phyloP scores from a whole-genome alignment of 2,113 vertebrate species.

The Mola mola region DNA sequence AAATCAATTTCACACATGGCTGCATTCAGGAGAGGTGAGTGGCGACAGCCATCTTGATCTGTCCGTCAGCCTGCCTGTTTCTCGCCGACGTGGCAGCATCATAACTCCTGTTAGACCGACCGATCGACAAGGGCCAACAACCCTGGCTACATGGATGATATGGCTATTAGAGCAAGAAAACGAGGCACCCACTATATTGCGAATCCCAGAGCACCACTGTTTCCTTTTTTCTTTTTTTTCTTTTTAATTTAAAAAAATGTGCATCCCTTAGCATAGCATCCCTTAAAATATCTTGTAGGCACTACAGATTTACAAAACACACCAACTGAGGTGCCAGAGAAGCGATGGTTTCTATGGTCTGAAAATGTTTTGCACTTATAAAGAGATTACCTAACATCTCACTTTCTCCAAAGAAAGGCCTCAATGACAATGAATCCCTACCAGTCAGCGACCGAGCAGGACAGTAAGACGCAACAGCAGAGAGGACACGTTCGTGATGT shows the following conservation, averaged over 20 bases:
- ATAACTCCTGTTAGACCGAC: conserved; percentile 46
- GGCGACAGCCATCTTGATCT: conserved; percentile 60
- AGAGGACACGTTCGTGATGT: conserved; percentile 33
- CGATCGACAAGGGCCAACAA: conserved; percentile 14
- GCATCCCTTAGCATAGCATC: not conserved
- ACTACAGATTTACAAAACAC: too few species aligned
- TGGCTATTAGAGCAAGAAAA: conserved; percentile 47
- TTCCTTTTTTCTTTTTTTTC: conserved; percentile 25
- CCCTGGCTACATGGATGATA: conserved; percentile 46
- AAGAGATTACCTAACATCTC: conserved; percentile 5
- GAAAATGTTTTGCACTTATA: not conserved
- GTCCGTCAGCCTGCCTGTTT: conserved; percentile 71
- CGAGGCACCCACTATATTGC: conserved; percentile 5
- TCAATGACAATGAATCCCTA: conserved; percentile 36
- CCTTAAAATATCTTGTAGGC: not conserved
- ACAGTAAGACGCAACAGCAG: conserved; percentile 3
- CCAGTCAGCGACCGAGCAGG: not conserved
- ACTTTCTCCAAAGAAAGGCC: conserved; percentile 7
- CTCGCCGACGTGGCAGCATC: conserved; percentile 24
- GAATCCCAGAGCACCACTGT: not conserved
- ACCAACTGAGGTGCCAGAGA: not conserved
- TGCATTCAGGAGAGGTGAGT: conserved; percentile 56
- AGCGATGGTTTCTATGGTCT: not conserved
- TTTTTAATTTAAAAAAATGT: not conserved
- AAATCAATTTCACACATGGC: conserved; percentile 80